Percentiles rank a stretch among this genome's conserved stretches.
phyloP scores from a whole-genome alignment of 2,797 vertebrate species.

The Poeciliopsis infans region DNA sequence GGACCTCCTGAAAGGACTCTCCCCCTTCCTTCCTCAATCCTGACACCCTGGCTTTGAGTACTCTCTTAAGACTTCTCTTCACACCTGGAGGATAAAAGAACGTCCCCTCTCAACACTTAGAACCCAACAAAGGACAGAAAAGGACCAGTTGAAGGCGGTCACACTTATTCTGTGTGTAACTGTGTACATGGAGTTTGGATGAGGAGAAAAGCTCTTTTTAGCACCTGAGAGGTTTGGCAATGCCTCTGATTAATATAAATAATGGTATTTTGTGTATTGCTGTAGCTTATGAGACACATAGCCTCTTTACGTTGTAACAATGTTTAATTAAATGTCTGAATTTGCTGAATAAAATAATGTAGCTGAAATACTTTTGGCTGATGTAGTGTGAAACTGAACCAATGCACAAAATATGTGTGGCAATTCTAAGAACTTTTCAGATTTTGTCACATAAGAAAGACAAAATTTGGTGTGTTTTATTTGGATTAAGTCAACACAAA shows the following conservation, averaged over 20 bases:
- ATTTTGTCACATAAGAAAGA: background rate
- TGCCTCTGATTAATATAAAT: slow-evolving; percentile 76
- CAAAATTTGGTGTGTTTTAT: background rate
- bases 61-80: slow-evolving; percentile 33
- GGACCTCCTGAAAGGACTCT: slow-evolving; percentile 13
- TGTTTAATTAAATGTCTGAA: slow-evolving; percentile 59
- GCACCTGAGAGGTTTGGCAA: slow-evolving; percentile 54
- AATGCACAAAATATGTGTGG: background rate
- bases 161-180: slow-evolving; percentile 46
- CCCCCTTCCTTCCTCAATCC: slow-evolving; percentile 3
- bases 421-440: background rate
- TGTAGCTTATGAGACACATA: slow-evolving; percentile 64
- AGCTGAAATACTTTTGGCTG: slow-evolving; percentile 28
- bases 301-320: slow-evolving; percentile 59
- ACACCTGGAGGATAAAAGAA: slow-evolving; percentile 36
- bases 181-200: slow-evolving; percentile 63
- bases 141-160: slow-evolving; percentile 22
- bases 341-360: slow-evolving; percentile 70
- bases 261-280: slow-evolving; percentile 62
- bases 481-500: background rate
- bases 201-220: slow-evolving; percentile 72
- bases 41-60: slow-evolving; percentile 26
- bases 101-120: slow-evolving; percentile 40
- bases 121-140: slow-evolving; percentile 37
- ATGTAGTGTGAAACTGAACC: background rate